Evolutionary conservation across 2,888 invertebrate genomes (phyloP).

Genomic region (Epirrhoe alternata): DNA sequence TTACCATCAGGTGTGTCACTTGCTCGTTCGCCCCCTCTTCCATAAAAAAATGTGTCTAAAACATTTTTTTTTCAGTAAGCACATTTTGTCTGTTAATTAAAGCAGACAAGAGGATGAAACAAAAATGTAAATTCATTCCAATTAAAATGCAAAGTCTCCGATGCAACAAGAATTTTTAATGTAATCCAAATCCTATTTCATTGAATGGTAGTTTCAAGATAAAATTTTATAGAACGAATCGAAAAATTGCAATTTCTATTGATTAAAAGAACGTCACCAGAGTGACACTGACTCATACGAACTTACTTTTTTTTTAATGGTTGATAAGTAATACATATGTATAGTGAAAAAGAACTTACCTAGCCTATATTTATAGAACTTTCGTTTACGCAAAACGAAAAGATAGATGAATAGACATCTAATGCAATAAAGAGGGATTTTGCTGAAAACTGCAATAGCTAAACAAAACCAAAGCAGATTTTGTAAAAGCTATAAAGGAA

Average conservation of each 20-base stretch:
- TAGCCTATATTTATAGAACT: not conserved
- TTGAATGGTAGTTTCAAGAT: not conserved
- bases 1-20: too few relatives aligned
- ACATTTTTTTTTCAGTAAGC: too few relatives aligned
- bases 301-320: not conserved
- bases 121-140: not conserved
- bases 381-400: not conserved
- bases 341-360: not conserved
- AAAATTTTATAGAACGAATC: not conserved
- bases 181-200: not conserved
- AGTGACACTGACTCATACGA: too few relatives aligned
- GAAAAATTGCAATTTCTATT: not conserved
- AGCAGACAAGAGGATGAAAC: not conserved
- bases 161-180: not conserved
- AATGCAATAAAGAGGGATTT: conserved; percentile 2
- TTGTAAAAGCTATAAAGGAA: conserved; percentile 17
- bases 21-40: too few relatives aligned
- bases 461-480: conserved; percentile 9
- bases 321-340: not conserved
- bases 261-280: too few relatives aligned
- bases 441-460: not conserved
- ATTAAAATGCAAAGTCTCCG: not conserved
- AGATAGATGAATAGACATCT: not conserved
- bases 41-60: too few relatives aligned
- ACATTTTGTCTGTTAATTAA: not conserved